A percentile compares a stretch with the other conserved stretches of the same genome.
Evolutionary conservation across 2,113 vertebrate species (phyloP).

Genomic region (Hemicordylus capensis): DNA sequence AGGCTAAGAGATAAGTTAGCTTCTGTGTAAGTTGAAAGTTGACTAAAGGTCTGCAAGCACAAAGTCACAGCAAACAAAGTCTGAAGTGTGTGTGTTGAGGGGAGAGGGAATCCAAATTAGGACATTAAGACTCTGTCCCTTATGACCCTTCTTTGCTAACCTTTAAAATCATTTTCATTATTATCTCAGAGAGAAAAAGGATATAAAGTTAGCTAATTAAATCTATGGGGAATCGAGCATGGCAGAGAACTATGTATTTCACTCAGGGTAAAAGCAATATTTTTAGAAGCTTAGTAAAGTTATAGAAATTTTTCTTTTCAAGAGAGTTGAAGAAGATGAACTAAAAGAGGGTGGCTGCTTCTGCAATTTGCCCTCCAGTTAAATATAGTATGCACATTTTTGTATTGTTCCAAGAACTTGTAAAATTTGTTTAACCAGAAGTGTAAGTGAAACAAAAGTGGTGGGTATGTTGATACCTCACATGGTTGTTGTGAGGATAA

Average conservation of each 20-base stretch:
- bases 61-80: conserved; percentile 13
- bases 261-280: not conserved
- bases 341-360: not conserved
- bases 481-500: too few species aligned
- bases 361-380: not conserved
- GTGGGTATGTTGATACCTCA: too few species aligned
- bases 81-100: not conserved
- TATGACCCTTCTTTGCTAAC: conserved; percentile 17
- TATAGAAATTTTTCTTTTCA: not conserved
- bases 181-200: conserved; percentile 35
- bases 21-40: conserved; percentile 10
- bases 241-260: not conserved
- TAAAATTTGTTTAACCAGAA: not conserved
- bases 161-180: conserved; percentile 12
- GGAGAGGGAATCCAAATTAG: conserved; percentile 11
- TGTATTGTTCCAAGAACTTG: not conserved
- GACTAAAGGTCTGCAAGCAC: conserved; percentile 36
- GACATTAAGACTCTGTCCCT: not conserved
- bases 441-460: not conserved
- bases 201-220: not conserved
- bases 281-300: conserved; percentile 11
- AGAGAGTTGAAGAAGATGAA: not conserved
- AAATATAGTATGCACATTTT: not conserved
- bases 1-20: conserved; percentile 18
- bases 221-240: not conserved